Evolutionary conservation across 2,113 vertebrate species (phyloP).

Genomic region (Canis aureus): DNA sequence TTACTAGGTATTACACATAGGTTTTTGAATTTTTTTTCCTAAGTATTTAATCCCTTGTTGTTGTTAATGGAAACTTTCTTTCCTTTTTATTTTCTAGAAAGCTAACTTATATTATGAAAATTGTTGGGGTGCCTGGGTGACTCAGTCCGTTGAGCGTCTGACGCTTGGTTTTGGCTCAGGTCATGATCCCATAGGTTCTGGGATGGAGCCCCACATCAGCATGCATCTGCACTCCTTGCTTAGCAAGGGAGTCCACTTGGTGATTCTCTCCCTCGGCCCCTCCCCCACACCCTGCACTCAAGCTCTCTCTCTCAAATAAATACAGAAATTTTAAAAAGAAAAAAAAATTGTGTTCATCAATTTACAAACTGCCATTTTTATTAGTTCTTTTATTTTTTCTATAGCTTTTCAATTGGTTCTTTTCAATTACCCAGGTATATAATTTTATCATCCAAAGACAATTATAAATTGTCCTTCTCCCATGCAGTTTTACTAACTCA

Average conservation of each 20-base stretch:
- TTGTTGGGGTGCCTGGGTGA: neutral
- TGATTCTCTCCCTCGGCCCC: neutral
- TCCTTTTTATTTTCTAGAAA: neutral
- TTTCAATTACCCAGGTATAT: neutral
- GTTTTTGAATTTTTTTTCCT: neutral
- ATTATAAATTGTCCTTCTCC: neutral
- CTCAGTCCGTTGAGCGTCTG: neutral
- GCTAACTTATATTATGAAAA: neutral
- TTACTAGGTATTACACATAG: neutral
- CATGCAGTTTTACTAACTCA: neutral
- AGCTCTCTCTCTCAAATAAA: neutral
- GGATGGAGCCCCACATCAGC: neutral
- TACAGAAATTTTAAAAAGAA: neutral
- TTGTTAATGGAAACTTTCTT: neutral
- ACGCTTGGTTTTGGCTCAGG: neutral
- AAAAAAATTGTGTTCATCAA: neutral
- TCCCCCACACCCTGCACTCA: neutral
- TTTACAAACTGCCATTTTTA: neutral
- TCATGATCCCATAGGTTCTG: neutral
- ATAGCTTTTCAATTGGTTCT: neutral
- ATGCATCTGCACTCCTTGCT: neutral
- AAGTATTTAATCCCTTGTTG: neutral
- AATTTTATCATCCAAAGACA: conserved; percentile 35
- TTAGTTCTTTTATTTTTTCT: neutral
- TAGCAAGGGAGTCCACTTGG: neutral